These are phyloP conservation scores for Erebia ligea DNA, from an alignment of 2,888 invertebrate genomes.

Conservation along the genomic window DNA sequence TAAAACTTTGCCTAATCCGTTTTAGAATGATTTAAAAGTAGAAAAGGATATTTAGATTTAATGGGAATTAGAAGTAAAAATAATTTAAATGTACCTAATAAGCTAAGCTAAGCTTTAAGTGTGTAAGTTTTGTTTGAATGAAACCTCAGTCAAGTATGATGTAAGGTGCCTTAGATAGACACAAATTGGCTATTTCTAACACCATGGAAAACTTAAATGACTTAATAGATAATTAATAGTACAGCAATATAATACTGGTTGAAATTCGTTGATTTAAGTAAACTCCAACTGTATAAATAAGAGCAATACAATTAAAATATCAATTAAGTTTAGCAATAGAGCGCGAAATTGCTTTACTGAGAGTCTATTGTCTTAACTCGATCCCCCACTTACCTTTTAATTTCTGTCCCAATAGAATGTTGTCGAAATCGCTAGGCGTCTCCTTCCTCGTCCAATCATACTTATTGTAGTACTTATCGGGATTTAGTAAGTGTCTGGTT, in stretches of 20 bases:
- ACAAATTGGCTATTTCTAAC: too few species aligned
- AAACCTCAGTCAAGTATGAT: too few species aligned
- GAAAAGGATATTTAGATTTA: neutral
- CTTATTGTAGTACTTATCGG: conserved; percentile 86
- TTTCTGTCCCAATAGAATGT: conserved; percentile 68
- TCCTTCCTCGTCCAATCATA: conserved; percentile 84
- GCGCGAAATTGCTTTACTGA: conserved; percentile 31
- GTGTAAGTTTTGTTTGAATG: too few species aligned
- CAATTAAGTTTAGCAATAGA: conserved; percentile 21
- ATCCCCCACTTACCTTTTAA: conserved; percentile 64
- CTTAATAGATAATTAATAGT: too few species aligned
- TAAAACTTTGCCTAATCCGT: neutral
- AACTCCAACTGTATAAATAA: conserved; percentile 12
- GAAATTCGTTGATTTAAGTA: neutral
- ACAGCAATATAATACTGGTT: neutral
- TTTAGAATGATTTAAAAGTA: neutral
- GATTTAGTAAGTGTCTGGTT: conserved; percentile 89
- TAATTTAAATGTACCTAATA: too few species aligned
- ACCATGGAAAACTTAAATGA: too few species aligned
- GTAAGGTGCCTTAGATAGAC: too few species aligned
- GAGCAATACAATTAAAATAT: conserved; percentile 22
- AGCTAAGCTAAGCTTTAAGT: too few species aligned
- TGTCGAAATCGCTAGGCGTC: conserved; percentile 75
- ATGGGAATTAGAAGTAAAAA: too few species aligned
- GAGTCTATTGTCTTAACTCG: conserved; percentile 23